These are phyloP conservation scores for Drosophila anomalipes DNA, from an alignment of 2,888 invertebrate genomes.

Conservation along the genomic window DNA sequence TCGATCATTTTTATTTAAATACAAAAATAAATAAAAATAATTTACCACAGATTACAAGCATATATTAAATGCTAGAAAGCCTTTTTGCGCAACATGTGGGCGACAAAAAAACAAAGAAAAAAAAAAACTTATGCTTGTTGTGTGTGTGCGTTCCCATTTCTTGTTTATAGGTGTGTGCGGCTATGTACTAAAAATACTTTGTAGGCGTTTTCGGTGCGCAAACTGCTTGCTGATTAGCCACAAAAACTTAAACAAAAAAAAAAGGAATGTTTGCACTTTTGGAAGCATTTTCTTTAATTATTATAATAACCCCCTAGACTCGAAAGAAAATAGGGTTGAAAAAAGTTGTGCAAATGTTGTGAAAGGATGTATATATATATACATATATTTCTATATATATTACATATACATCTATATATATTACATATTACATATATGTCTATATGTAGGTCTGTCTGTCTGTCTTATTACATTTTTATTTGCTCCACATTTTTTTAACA, in stretches of 20 bases:
- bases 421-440: not conserved
- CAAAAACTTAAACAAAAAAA: conserved; percentile 33
- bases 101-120: conserved; percentile 15
- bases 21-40: conserved; percentile 8
- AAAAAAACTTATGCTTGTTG: conserved; percentile 5
- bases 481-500: not conserved
- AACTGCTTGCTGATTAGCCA: conserved; percentile 63
- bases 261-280: conserved; percentile 46
- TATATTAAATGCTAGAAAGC: conserved; percentile 21
- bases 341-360: not conserved
- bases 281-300: conserved; percentile 48
- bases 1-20: conserved; percentile 4
- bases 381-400: not conserved
- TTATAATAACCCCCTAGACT: not conserved
- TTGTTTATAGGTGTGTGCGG: conserved; percentile 39
- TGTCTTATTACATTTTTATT: not conserved
- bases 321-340: not conserved
- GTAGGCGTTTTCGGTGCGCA: conserved; percentile 58
- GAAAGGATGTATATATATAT: not conserved
- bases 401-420: not conserved
- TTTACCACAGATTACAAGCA: not conserved
- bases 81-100: conserved; percentile 53
- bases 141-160: conserved; percentile 39
- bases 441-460: not conserved
- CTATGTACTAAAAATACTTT: conserved; percentile 72